Percentiles rank a stretch among this genome's conserved stretches.
Conservation (phyloP, 2,888 invertebrate genomes). For the Congeria kusceri region DNA sequence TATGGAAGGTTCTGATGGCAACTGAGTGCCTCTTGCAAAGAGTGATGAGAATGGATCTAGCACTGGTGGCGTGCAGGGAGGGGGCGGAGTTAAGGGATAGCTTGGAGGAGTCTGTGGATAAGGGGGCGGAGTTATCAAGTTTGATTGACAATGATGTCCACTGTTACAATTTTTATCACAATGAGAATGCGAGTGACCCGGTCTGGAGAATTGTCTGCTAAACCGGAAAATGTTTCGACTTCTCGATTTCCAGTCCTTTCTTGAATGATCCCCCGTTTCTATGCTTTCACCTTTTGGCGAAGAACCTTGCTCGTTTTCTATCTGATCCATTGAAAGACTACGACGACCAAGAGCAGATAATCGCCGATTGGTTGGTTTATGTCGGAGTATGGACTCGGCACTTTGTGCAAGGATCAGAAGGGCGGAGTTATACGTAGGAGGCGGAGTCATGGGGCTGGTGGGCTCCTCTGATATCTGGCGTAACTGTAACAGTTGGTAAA, state of each 20-base stretch:
- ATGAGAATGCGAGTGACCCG: conserved; percentile 12
- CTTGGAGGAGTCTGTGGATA: conserved; percentile 47
- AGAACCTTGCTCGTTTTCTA: conserved; percentile 20
- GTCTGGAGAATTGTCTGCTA: conserved; percentile 47
- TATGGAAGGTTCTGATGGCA: too few relatives aligned
- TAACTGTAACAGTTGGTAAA: conserved; percentile 52
- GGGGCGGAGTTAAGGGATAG: conserved; percentile 49
- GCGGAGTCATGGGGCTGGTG: conserved; percentile 78
- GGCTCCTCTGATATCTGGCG: conserved; percentile 66
- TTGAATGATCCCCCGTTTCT: conserved; percentile 1
- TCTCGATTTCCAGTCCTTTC: conserved; percentile 19
- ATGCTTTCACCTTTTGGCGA: conserved; percentile 2
- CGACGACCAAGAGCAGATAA: conserved; percentile 43
- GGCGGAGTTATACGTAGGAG: conserved; percentile 80
- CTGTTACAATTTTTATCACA: not conserved
- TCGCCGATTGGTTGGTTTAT: conserved; percentile 28
- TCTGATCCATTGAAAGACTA: conserved; percentile 52
- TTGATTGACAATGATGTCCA: not conserved
- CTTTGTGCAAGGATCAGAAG: conserved; percentile 77
- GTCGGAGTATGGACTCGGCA: conserved; percentile 71
- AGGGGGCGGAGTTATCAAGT: conserved; percentile 34
- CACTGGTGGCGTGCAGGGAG: conserved; percentile 39
- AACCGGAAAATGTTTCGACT: conserved; percentile 55
- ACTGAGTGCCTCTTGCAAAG: too few relatives aligned
- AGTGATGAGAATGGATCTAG: not conserved